Percentiles rank a stretch among this genome's conserved stretches.
Conservation (phyloP, 2,888 invertebrate species). For the Hydriomena furcata region DNA sequence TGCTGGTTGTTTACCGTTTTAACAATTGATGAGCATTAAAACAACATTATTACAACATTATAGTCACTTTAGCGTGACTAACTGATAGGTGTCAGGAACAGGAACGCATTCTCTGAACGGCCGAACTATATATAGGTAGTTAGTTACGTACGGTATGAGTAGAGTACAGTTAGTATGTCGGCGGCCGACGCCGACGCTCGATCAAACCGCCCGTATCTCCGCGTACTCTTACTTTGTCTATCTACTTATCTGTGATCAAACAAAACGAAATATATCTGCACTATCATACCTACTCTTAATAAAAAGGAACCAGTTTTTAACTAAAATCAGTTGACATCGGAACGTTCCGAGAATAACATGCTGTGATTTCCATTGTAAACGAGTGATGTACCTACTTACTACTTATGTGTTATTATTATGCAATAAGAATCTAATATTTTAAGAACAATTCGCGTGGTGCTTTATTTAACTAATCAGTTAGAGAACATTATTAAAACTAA, state of each 20-base stretch:
- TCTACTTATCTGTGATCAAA: slow-evolving; percentile 43
- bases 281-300: slow-evolving; percentile 1
- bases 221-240: slow-evolving; percentile 26
- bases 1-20: too few species aligned
- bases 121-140: too few species aligned
- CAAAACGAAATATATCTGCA: slow-evolving; percentile 28
- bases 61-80: too few species aligned
- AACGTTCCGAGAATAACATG: slow-evolving; percentile 20
- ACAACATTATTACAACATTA: too few species aligned
- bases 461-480: slow-evolving; percentile 5
- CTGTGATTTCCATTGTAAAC: slow-evolving; percentile 28
- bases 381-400: slow-evolving; percentile 32
- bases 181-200: slow-evolving; percentile 50
- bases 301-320: slow-evolving; percentile 9
- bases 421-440: slow-evolving; percentile 34
- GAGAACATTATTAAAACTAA: neutral
- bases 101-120: too few species aligned
- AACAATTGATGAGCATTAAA: too few species aligned
- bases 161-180: too few species aligned
- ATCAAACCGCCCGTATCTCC: slow-evolving; percentile 32
- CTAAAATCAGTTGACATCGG: slow-evolving; percentile 23
- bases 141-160: too few species aligned
- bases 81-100: too few species aligned
- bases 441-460: neutral
- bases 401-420: slow-evolving; percentile 40